Percentiles rank a stretch among this genome's conserved stretches.
Evolutionary conservation across 2,888 invertebrate species (phyloP).

Genomic region (Nemurella pictetii): DNA sequence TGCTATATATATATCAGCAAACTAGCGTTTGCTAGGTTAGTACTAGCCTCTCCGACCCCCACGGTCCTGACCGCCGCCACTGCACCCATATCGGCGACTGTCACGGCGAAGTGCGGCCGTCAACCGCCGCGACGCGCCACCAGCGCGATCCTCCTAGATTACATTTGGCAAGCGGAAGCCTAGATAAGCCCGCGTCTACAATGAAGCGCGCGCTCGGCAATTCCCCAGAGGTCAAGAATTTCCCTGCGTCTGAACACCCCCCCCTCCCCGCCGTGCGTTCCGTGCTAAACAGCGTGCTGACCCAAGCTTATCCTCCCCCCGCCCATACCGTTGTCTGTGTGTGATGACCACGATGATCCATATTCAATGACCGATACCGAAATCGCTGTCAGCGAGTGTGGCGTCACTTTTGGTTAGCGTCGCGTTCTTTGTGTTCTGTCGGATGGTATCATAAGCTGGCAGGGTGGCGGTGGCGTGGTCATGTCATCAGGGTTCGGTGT

Average conservation of each 20-base stretch:
- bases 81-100: background rate
- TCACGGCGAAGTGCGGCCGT: background rate
- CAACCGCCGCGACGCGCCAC: background rate
- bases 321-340: too few species aligned
- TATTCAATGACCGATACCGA: background rate
- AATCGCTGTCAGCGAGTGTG: background rate
- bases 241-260: background rate
- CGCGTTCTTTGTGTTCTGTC: background rate
- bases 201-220: background rate
- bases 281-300: too few species aligned
- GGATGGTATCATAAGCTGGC: background rate
- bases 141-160: slow-evolving; percentile 34
- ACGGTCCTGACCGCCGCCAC: too few species aligned
- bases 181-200: slow-evolving; percentile 16
- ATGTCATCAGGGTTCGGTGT: background rate
- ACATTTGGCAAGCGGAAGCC: slow-evolving; percentile 38
- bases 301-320: too few species aligned
- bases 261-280: too few species aligned
- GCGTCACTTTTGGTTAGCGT: background rate
- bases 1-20: too few species aligned
- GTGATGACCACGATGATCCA: background rate
- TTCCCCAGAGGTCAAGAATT: slow-evolving; percentile 28
- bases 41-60: too few species aligned
- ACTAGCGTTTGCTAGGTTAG: too few species aligned
- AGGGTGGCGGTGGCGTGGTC: too few species aligned